A percentile compares a stretch with the other conserved stretches of the same genome.
Evolutionary conservation across 2,797 vertebrate genomes (phyloP).

Genomic region (Zalophus californianus): DNA sequence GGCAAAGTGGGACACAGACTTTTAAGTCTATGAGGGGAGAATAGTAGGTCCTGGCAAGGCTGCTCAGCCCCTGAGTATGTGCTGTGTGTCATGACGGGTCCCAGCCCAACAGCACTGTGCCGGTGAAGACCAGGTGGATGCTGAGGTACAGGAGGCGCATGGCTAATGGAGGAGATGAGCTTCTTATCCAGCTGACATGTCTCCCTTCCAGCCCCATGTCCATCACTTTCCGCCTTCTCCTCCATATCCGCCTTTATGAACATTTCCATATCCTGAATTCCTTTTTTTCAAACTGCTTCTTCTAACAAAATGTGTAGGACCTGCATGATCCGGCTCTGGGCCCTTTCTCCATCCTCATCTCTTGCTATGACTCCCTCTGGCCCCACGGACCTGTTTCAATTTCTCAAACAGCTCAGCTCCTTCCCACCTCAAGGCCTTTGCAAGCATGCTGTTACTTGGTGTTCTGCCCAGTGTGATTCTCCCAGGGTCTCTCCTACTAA

Average conservation of each 20-base stretch:
- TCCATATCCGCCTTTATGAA: background rate
- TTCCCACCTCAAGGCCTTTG: background rate
- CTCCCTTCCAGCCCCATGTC: background rate
- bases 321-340: too few species aligned
- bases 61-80: fast-evolving
- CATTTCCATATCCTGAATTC: background rate
- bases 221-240: background rate
- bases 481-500: background rate
- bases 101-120: background rate
- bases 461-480: background rate
- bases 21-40: background rate
- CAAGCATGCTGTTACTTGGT: background rate
- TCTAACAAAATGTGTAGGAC: background rate
- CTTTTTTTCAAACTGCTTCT: background rate
- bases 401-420: background rate
- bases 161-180: background rate
- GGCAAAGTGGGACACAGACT: constrained; percentile 65
- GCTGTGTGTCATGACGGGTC: fast-evolving
- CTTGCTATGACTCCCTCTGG: background rate
- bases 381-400: background rate
- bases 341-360: background rate
- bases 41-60: background rate
- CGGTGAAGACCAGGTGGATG: background rate
- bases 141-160: fast-evolving
- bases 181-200: background rate